Conservation (phyloP, 2,888 invertebrate species). For the Hydraecia micacea region DNA sequence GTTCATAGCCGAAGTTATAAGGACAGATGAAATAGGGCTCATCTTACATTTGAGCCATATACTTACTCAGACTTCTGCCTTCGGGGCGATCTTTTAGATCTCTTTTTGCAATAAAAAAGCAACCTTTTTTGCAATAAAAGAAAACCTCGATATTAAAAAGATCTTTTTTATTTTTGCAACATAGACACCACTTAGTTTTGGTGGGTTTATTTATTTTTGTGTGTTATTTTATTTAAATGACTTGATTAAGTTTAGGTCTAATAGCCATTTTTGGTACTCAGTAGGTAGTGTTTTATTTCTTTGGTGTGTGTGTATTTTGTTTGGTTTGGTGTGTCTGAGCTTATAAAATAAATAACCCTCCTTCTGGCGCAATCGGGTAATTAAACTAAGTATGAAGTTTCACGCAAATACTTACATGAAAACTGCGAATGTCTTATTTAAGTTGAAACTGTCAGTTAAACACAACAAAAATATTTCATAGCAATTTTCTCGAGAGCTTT, state of each 20-base stretch:
- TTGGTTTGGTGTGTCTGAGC: background rate
- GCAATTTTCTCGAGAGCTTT: background rate
- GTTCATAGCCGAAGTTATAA: slow-evolving; percentile 51
- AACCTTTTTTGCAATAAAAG: slow-evolving; percentile 51
- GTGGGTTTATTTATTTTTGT: slow-evolving; percentile 32
- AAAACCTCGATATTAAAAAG: slow-evolving; percentile 22
- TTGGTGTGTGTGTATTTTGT: background rate
- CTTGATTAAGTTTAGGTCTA: background rate
- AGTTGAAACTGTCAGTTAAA: background rate
- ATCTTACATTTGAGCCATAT: slow-evolving; percentile 45
- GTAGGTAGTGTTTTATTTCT: background rate
- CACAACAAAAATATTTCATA: background rate
- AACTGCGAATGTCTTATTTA: background rate
- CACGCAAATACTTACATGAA: background rate
- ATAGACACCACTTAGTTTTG: slow-evolving; percentile 45
- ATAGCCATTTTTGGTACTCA: background rate
- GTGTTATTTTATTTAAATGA: slow-evolving; percentile 32
- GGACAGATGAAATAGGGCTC: slow-evolving; percentile 39
- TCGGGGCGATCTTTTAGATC: slow-evolving; percentile 44
- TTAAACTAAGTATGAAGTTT: background rate
- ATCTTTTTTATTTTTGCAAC: slow-evolving; percentile 36
- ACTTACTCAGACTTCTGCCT: slow-evolving; percentile 45
- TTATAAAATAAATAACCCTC: background rate
- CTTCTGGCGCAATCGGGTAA: too few species aligned
- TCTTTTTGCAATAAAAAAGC: slow-evolving; percentile 53